phyloP scores from a whole-genome alignment of 2,888 invertebrate genomes.

The Pachycephus smyrnensis region DNA sequence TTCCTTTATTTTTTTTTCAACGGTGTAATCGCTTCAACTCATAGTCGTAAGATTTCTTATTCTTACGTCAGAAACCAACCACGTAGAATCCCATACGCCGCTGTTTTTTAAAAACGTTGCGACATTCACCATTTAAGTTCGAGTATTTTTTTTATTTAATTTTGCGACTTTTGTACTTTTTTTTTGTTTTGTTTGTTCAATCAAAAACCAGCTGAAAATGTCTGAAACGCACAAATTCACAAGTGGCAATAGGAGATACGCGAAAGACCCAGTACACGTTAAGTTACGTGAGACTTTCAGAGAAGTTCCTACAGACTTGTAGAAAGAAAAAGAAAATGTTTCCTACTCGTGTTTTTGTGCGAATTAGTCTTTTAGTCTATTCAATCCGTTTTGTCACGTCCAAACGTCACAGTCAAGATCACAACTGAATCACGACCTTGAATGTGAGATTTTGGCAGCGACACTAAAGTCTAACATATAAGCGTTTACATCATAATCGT shows the following conservation, averaged over 20 bases:
- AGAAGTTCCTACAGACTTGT: not conserved
- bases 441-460: not conserved
- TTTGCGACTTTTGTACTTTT: constrained; percentile 1
- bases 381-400: not conserved
- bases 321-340: not conserved
- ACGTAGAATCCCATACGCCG: constrained; percentile 7
- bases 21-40: constrained; percentile 28
- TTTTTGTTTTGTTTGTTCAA: not conserved
- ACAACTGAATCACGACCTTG: not conserved
- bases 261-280: not conserved
- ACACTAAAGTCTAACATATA: not conserved
- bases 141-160: constrained; percentile 7
- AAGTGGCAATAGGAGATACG: not conserved
- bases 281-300: not conserved
- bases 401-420: not conserved
- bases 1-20: constrained; percentile 4
- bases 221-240: not conserved
- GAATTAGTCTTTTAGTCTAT: not conserved
- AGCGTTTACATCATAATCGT: not conserved
- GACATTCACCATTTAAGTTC: not conserved
- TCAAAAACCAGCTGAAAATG: not conserved
- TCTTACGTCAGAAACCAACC: constrained; percentile 1
- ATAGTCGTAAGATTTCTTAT: constrained; percentile 8
- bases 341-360: not conserved
- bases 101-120: not conserved